Conservation (phyloP, 2,113 vertebrate genomes). For the Eira barbara region DNA sequence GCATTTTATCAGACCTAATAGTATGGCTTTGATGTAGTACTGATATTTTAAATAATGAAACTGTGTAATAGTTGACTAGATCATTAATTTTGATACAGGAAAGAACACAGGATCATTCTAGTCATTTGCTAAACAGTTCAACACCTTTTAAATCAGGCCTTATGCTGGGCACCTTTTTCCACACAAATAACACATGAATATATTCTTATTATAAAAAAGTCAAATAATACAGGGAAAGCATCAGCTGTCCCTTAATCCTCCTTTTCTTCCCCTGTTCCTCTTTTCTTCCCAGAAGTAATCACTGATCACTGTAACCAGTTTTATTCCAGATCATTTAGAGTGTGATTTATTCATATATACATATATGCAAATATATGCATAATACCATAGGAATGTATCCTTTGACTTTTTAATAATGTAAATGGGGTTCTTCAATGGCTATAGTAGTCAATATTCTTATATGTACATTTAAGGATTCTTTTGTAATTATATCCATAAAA, state of each 20-base stretch:
- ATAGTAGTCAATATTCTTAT: background rate
- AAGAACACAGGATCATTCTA: background rate
- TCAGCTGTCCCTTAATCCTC: background rate
- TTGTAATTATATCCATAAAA: background rate
- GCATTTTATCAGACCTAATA: conserved; percentile 4
- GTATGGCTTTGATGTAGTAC: background rate
- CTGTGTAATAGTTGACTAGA: background rate
- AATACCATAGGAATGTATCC: background rate
- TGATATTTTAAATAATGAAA: conserved; percentile 35
- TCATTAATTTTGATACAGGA: background rate
- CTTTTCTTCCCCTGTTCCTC: background rate
- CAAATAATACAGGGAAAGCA: background rate
- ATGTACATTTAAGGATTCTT: background rate
- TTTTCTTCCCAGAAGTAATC: background rate
- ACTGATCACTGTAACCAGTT: background rate
- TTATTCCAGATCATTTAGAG: background rate
- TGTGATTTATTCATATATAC: background rate
- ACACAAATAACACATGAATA: background rate
- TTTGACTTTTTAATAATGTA: background rate
- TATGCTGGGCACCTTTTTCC: background rate
- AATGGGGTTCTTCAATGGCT: background rate
- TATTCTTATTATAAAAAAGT: conserved; percentile 19
- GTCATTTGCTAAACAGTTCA: conserved; percentile 29
- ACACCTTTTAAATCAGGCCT: background rate
- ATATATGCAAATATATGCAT: background rate